Evolutionary conservation across 1,140 invertebrate species (phyloP).

Genomic region (Uloborus diversus): DNA sequence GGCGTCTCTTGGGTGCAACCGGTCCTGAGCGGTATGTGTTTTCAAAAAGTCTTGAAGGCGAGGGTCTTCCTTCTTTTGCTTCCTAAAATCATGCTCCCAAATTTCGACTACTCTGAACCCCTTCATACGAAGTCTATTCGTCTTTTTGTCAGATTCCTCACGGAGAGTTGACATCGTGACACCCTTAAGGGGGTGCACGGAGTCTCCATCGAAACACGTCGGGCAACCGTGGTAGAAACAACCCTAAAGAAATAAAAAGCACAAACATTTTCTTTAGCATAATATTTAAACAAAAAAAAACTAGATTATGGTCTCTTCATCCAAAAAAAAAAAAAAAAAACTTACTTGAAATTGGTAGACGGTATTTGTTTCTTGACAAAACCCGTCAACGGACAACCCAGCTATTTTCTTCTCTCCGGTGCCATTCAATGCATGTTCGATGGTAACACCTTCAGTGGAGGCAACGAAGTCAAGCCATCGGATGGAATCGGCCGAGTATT

Average conservation of each 20-base stretch:
- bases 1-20: background rate
- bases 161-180: background rate
- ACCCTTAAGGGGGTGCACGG: background rate
- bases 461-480: conserved; percentile 36
- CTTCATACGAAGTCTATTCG: background rate
- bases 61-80: background rate
- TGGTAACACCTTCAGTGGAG: background rate
- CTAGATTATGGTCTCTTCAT: too few relatives aligned
- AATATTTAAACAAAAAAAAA: background rate
- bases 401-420: background rate
- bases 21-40: background rate
- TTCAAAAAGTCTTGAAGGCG: background rate
- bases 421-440: conserved; percentile 34
- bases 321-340: too few relatives aligned
- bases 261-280: background rate
- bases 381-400: conserved; percentile 13
- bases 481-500: background rate
- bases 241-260: background rate
- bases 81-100: background rate
- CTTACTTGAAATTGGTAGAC: conserved; percentile 19
- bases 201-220: background rate
- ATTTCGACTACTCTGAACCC: background rate
- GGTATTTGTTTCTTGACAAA: conserved; percentile 9
- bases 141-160: background rate
- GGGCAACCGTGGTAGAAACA: background rate